Base-by-base conservation (phyloP, 2,797 vertebrate species). In the Amblyraja radiata region DNA sequence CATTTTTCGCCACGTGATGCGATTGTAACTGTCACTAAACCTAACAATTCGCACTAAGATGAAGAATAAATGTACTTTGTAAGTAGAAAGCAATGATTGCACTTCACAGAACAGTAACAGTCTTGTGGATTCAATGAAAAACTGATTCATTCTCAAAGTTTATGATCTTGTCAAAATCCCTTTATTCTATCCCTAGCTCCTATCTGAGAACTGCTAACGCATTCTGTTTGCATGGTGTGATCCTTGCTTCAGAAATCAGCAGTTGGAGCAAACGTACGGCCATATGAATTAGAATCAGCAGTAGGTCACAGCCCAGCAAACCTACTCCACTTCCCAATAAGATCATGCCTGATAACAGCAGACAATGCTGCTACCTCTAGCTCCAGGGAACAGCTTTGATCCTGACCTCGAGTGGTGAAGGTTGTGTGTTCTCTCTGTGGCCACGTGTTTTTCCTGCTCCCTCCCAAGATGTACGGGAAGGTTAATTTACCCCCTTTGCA, bases 1-100 rank as follows among this genome's bases (percentile, higher is more conserved):
- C 61, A 88, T 68, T 88, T 18, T 88, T 36, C 5, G 8, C 36
- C 61, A 68, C 16, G 16, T 88, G 84, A 88, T 88, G 84, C 65
- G 32, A 36, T 68, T 68, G 16, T 68, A 88, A 68, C 84, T 88
- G 84, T 88, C 84, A 88, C 16, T 68, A 88, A 88, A 88, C 11
- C 14, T 18, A 68, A 21, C 13, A 16, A 88, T 88, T 88, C 84
- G 68, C 21, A 54, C 63, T 11, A 88, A 88, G 63, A 32, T 58
- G 58, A 88, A 36, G 65, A 88, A 88, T 88, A 88, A 68, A 88
- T 88, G 84, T 36, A 68, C 61, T 36, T 68, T 68, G 61, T 68
- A 65, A 86, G 28, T 68, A 21, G 63, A 65, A 68, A 88, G 84
- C 84, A 88, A 88, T 88, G 84, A 88, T 88, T 88, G 63, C 39